Evolutionary conservation across 2,113 vertebrate genomes (phyloP).

Genomic region (Rhinolophus ferrumequinum): DNA sequence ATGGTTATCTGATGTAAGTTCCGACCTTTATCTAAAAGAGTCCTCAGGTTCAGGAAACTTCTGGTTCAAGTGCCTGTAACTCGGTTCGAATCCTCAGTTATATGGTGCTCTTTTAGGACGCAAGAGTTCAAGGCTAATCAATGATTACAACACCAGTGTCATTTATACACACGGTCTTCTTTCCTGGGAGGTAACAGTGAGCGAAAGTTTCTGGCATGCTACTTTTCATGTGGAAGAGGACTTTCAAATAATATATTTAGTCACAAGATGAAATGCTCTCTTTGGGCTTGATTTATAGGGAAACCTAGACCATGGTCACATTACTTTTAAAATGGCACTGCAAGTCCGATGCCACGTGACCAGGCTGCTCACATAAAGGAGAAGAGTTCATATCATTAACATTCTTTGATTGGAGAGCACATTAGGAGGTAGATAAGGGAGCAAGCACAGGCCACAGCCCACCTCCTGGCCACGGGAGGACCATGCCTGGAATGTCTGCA

Average conservation of each 20-base stretch:
- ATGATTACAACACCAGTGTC: neutral
- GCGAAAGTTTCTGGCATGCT: neutral
- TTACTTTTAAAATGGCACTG: conserved; percentile 77
- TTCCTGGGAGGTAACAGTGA: neutral
- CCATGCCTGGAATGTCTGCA: conserved; percentile 91
- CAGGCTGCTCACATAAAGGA: conserved; percentile 80
- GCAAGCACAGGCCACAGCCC: conserved; percentile 74
- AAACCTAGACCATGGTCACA: conserved; percentile 16
- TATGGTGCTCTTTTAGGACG: neutral
- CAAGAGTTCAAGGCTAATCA: conserved; percentile 28
- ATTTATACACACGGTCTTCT: neutral
- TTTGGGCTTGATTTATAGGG: conserved; percentile 23
- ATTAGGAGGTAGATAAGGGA: conserved; percentile 89
- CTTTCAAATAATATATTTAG: conserved; percentile 53
- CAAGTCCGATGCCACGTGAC: conserved; percentile 72
- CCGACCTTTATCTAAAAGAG: neutral
- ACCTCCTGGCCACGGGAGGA: conserved; percentile 87
- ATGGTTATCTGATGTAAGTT: neutral
- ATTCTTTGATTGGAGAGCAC: conserved; percentile 87
- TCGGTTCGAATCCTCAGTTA: neutral
- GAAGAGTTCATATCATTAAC: conserved; percentile 85
- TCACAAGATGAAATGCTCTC: conserved; percentile 12
- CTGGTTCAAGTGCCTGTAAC: neutral
- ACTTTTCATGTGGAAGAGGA: neutral
- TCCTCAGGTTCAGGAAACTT: neutral